Evolutionary conservation across 2,113 vertebrate species (phyloP).

Genomic region (Turnix velox): DNA sequence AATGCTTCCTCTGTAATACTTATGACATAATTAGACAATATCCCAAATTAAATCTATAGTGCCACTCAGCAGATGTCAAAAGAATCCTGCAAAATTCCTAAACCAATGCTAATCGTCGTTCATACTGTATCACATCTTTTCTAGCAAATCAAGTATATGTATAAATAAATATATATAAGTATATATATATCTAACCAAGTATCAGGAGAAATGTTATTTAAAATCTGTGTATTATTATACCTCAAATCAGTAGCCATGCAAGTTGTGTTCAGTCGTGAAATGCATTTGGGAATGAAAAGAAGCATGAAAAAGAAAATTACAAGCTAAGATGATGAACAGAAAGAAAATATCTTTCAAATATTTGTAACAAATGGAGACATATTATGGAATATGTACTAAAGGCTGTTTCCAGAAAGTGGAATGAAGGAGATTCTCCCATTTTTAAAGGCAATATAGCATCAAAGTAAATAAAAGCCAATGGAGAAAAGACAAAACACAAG

Average conservation of each 20-base stretch:
- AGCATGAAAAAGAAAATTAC: neutral
- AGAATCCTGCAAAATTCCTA: neutral
- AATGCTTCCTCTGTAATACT: neutral
- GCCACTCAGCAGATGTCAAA: neutral
- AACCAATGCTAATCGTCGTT: neutral
- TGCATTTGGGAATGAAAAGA: neutral
- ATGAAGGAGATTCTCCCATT: neutral
- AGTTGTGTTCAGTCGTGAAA: neutral
- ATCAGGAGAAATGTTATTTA: neutral
- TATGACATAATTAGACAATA: neutral
- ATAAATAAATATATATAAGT: too few relatives aligned
- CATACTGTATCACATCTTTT: neutral
- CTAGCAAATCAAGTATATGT: neutral
- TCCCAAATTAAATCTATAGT: neutral
- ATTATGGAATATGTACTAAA: fast-evolving
- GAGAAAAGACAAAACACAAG: too few relatives aligned
- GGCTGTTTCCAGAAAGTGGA: neutral
- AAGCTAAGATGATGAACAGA: neutral
- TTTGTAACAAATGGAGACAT: neutral
- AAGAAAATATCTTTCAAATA: neutral
- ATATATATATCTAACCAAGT: too few relatives aligned
- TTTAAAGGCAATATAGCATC: neutral
- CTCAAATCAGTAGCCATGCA: neutral
- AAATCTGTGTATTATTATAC: neutral
- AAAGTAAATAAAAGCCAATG: too few relatives aligned